Conservation (phyloP, 2,797 vertebrate genomes). For the Tokudaia tokunoshimensis region DNA sequence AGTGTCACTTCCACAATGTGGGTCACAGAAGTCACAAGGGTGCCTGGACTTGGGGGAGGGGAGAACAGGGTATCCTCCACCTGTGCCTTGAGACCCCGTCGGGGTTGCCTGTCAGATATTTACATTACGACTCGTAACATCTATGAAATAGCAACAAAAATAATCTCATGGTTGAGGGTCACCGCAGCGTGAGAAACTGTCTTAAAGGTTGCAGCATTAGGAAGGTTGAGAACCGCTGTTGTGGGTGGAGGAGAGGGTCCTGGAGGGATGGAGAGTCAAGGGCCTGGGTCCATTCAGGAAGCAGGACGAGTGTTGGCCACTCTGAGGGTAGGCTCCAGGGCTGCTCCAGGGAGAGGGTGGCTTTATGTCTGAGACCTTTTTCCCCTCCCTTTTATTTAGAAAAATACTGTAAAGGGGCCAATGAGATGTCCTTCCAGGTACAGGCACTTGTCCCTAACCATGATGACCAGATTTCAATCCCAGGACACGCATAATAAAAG, state of each 20-base stretch:
- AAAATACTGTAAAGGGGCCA: background rate
- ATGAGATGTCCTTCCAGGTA: background rate
- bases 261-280: background rate
- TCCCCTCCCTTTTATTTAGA: background rate
- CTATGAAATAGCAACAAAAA: background rate
- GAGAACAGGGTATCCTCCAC: no score
- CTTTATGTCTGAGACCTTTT: no score
- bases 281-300: accelerated
- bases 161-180: background rate
- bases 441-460: background rate
- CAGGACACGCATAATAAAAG: background rate
- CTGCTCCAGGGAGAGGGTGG: background rate
- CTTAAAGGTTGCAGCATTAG: background rate
- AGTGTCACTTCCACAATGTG: constrained; percentile 13
- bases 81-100: background rate
- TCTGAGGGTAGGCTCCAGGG: background rate
- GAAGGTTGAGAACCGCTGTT: background rate
- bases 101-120: background rate
- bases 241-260: background rate
- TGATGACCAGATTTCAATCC: background rate
- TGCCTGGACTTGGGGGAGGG: background rate
- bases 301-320: background rate
- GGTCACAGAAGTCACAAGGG: background rate
- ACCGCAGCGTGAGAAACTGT: background rate
- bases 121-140: no score